Evolutionary conservation across 2,113 vertebrate genomes (phyloP), one percentile per base, ranked within the genome.

Genomic region (Choloepus hoffmanni): DNA sequence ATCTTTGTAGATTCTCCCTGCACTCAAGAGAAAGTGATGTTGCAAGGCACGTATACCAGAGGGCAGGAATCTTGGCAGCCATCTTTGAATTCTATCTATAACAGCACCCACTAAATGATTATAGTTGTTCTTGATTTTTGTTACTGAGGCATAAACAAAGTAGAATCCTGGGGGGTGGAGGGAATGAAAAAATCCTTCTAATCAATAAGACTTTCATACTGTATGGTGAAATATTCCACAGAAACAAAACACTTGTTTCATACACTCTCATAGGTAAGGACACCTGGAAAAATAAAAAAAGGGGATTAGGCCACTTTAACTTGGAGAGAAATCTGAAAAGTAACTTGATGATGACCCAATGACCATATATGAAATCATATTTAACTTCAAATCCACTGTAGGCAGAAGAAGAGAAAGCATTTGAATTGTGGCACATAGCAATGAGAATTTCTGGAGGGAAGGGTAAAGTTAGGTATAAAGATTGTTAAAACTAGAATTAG

Each of bases 31-130:
- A 7, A 33, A 72, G 11, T 12, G 28, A 28, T n/a, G 14, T 26
- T 19, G 53, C 2, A 30, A 62, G 21, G 36, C 7, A 50, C 0
- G 0, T 2, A 14, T 1, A 21, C 8, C 21, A 13, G 15, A 3
- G 0, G 3, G 2, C 4, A 7, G 70, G 21, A 43, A 16, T 48
- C 50, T 48, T 14, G 11, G n/a, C 13, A 48, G 16, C 53, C 16
- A 8, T 67, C 36, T 87, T 62, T 90, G 36, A 74, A 77, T 60
- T 78, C 53, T 96, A 23, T 18, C 68, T 28, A 21, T 6, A 24
- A 33, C 19, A 24, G 11, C 43, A 73, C 23, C 65, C 8, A 12
- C 53, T 53, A 50, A 55, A 88, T 15, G 4, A 43, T 7, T 60
- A 1, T 24, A 67, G 16, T 2, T 60, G 1, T 24, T 83, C 16